These are phyloP conservation scores for Campopleginae sp. DNA, from an alignment of 2,888 invertebrate species.

Conservation along the genomic window DNA sequence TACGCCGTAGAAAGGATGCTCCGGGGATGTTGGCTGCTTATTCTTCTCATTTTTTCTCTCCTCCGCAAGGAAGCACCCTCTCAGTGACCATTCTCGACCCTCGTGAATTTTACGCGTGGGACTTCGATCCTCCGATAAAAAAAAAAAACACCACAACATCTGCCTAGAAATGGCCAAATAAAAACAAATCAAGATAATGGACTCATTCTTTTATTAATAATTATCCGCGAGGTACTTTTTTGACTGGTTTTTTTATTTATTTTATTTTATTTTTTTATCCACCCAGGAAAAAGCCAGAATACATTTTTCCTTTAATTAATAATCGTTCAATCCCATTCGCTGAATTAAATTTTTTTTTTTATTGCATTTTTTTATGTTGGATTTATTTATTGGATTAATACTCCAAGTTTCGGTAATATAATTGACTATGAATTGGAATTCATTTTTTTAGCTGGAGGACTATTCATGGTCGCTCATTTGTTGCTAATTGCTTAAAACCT, in stretches of 20 bases:
- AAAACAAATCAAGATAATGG: background rate
- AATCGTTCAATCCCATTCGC: background rate
- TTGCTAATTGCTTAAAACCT: background rate
- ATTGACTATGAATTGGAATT: background rate
- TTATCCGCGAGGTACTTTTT: background rate
- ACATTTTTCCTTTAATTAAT: background rate
- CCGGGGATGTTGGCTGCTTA: constrained; percentile 11
- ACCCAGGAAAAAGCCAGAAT: no score
- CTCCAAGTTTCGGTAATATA: background rate
- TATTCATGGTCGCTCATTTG: background rate
- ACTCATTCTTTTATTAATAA: constrained; percentile 44
- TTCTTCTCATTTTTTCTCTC: background rate
- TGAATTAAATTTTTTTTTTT: background rate
- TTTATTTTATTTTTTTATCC: background rate
- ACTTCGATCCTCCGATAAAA: constrained; percentile 32
- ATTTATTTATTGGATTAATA: no score
- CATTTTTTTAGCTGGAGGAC: background rate
- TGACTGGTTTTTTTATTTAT: background rate
- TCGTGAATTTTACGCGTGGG: constrained; percentile 31
- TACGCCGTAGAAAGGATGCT: background rate
- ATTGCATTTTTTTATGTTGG: background rate
- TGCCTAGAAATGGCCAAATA: background rate
- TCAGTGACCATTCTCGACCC: constrained; percentile 8
- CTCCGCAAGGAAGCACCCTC: constrained; percentile 17
- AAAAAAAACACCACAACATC: constrained; percentile 13